Evolutionary conservation across 1,140 invertebrate species (phyloP).

Genomic region (Teleogryllus occipitalis): DNA sequence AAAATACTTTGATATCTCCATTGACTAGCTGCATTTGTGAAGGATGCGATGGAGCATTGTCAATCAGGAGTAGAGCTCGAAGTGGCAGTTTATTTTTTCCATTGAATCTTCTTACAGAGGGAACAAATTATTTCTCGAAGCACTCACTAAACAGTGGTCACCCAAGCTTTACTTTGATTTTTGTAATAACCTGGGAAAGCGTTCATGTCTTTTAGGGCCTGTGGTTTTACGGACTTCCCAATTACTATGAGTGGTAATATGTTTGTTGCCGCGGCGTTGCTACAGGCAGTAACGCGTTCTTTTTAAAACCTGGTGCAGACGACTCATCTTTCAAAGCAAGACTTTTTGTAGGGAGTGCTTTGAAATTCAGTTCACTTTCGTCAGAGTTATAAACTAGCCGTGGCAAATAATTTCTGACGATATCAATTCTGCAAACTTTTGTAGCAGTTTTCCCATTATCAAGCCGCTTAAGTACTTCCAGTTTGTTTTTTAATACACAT

Average conservation of each 20-base stretch:
- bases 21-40: no score
- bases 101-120: no score
- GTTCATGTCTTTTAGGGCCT: constrained; percentile 28
- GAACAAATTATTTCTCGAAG: no score
- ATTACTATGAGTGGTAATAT: constrained; percentile 30
- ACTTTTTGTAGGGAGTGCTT: constrained; percentile 33
- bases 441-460: no score
- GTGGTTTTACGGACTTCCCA: constrained; percentile 30
- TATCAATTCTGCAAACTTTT: constrained; percentile 7
- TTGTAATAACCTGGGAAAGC: constrained; percentile 30
- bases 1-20: no score
- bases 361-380: constrained; percentile 36
- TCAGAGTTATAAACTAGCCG: constrained; percentile 37
- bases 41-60: no score
- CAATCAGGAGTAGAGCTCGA: no score
- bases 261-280: no score
- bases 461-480: constrained; percentile 17
- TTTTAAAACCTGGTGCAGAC: constrained; percentile 30
- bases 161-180: constrained; percentile 33
- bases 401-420: constrained; percentile 19
- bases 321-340: constrained; percentile 29
- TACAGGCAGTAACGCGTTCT: constrained; percentile 27
- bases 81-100: not conserved
- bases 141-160: constrained; percentile 24
- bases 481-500: no score